Evolutionary conservation across 2,797 vertebrate species (phyloP), one percentile per base, ranked within the genome.

Genomic region (Novumbra hubbsi): DNA sequence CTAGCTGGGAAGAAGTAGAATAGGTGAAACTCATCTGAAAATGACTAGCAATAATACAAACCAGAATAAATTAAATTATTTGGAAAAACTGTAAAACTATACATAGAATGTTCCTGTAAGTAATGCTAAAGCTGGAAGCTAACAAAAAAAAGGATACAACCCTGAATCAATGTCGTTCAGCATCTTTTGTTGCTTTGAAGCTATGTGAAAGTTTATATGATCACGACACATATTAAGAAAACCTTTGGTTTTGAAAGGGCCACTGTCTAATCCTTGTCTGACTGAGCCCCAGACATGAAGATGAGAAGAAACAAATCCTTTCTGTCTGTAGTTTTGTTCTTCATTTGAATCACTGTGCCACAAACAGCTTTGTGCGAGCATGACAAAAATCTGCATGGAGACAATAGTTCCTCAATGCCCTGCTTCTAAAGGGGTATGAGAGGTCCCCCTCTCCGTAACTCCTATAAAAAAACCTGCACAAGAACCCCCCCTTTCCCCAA

Each of bases 301-400:
- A 80, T 75, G 34, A 90, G 78, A 75, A 34, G 86, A 9, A 17
- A 75, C 32, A 78, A 27, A 34, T 74, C 75, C 55, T 76, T 72
- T 73, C 75, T 78, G 76, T 77, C 73, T 69, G 60, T 70, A 34
- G 70, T 68, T 66, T 72, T 67, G 62, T 76, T 65, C 63, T 73
- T 80, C 73, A 75, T 77, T 77, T 9, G 74, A 79, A 72, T 76
- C 77, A 72, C 52, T 74, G 50, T 76, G 76, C 79, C 81, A 85
- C 82, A 85, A 85, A 83, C 82, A 81, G 75, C 76, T 83, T 78
- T 79, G 77, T 84, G 68, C 80, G 75, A 74, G 74, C 68, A 45
- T 78, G 78, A 81, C 73, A 69, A 73, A 84, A 87, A 85, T 87
- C 82, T 85, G 74, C 84, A 85, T 85, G 75, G 38, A 75, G 68